Evolutionary conservation across 2,113 vertebrate species (phyloP).

Genomic region (Passer domesticus): DNA sequence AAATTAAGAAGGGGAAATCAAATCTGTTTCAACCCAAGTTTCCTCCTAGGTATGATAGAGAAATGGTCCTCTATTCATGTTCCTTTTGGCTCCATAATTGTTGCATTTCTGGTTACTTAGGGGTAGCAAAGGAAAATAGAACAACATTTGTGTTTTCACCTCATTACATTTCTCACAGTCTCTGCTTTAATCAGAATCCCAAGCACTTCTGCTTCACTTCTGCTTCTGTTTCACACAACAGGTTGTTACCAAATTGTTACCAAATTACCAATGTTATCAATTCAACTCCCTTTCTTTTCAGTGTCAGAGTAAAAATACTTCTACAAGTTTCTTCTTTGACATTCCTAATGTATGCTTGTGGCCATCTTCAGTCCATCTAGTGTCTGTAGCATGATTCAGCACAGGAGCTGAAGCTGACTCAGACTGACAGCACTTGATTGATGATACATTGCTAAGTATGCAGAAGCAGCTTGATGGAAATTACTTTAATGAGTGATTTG

Average conservation of each 20-base stretch:
- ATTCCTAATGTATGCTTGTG: background rate
- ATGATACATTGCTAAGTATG: background rate
- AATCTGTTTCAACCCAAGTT: background rate
- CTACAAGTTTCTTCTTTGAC: background rate
- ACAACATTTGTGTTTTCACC: background rate
- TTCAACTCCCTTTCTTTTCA: background rate
- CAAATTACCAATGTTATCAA: background rate
- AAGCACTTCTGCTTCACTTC: background rate
- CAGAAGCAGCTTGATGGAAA: background rate
- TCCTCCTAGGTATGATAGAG: background rate
- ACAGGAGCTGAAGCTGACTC: background rate
- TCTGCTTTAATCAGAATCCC: background rate
- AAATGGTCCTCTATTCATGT: background rate
- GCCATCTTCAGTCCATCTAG: background rate
- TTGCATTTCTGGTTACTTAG: background rate
- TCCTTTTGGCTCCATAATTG: background rate
- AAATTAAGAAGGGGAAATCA: background rate
- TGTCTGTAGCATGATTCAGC: background rate
- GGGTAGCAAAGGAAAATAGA: background rate
- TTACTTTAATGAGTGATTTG: conserved; percentile 16
- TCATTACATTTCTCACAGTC: background rate
- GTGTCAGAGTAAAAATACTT: background rate
- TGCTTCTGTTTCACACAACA: background rate
- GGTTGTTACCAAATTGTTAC: background rate
- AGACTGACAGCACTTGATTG: background rate